These are phyloP conservation scores for Aphidius ervi DNA, from an alignment of 1,140 invertebrate genomes.

Conservation along the genomic window DNA sequence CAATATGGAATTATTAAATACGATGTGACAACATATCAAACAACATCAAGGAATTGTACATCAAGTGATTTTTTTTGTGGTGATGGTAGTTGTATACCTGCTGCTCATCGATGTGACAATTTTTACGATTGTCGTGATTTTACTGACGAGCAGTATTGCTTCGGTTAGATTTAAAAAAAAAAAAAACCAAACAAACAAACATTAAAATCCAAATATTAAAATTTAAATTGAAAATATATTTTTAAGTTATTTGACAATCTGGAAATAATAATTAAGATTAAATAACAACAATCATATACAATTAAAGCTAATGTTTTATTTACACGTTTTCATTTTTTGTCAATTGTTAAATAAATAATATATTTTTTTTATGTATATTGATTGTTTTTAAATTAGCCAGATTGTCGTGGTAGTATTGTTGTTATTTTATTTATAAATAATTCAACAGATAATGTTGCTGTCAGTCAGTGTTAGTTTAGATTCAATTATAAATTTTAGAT, in stretches of 20 bases:
- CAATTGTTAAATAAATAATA: neutral
- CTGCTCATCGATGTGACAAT: slow-evolving; percentile 75
- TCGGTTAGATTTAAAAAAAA: slow-evolving; percentile 53
- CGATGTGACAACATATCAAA: slow-evolving; percentile 35
- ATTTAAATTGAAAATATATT: neutral
- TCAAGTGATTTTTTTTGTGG: slow-evolving; percentile 61
- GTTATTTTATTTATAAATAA: too few relatives aligned
- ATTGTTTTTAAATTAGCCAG: too few relatives aligned
- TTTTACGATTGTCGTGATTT: slow-evolving; percentile 85
- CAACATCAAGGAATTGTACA: slow-evolving; percentile 46
- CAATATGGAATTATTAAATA: slow-evolving; percentile 31
- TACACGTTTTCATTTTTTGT: slow-evolving; percentile 15
- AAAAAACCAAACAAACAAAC: neutral
- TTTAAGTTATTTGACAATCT: slow-evolving; percentile 33
- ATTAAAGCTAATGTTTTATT: too few relatives aligned
- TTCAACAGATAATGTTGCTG: too few relatives aligned
- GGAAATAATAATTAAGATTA: slow-evolving; percentile 4
- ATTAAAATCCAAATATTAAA: slow-evolving; percentile 12
- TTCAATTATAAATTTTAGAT: too few relatives aligned
- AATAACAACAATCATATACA: slow-evolving; percentile 8
- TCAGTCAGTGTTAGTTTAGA: too few relatives aligned
- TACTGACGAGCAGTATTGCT: slow-evolving; percentile 87
- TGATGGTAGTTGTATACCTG: slow-evolving; percentile 64
- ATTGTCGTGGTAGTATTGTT: too few relatives aligned
- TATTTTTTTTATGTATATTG: too few relatives aligned